phyloP scores from a whole-genome alignment of 2,888 invertebrate genomes.

The Amiota minor region DNA sequence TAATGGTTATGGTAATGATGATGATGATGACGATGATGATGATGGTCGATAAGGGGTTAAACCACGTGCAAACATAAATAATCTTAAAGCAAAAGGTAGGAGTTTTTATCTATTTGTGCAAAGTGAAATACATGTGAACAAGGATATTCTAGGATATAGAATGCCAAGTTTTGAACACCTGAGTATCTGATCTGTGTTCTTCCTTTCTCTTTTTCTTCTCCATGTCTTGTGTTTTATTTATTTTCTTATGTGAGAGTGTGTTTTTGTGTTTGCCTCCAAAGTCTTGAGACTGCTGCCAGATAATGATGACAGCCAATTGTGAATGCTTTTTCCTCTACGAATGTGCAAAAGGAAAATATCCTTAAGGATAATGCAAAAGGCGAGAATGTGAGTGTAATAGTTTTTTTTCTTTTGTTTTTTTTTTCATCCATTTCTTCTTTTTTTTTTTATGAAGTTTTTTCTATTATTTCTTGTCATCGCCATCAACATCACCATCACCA shows the following conservation, averaged over 20 bases:
- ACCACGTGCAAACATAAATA: conserved; percentile 55
- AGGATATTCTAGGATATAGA: conserved; percentile 2
- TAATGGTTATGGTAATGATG: conserved; percentile 1
- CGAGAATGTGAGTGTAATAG: conserved; percentile 23
- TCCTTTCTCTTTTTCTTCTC: too few species aligned
- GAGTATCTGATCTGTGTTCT: background rate
- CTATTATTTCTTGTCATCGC: conserved; percentile 6
- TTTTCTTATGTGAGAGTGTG: background rate
- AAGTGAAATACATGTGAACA: conserved; percentile 19
- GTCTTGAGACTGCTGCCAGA: conserved; percentile 32
- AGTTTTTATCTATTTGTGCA: conserved; percentile 8
- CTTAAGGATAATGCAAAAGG: conserved; percentile 13
- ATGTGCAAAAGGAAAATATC: conserved; percentile 5
- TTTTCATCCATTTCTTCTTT: background rate
- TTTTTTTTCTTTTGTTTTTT: conserved; percentile 7
- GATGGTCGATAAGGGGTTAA: conserved; percentile 54
- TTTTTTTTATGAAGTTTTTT: conserved; percentile 4
- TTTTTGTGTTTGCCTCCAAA: background rate
- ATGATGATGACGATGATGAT: background rate
- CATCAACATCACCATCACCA: background rate
- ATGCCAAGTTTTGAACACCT: conserved; percentile 17
- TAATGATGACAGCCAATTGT: conserved; percentile 61
- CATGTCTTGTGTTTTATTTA: too few species aligned
- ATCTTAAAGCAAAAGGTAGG: conserved; percentile 20
- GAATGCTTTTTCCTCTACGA: conserved; percentile 22